phyloP scores from a whole-genome alignment of 2,888 invertebrate genomes.

The Xylota segnis region DNA sequence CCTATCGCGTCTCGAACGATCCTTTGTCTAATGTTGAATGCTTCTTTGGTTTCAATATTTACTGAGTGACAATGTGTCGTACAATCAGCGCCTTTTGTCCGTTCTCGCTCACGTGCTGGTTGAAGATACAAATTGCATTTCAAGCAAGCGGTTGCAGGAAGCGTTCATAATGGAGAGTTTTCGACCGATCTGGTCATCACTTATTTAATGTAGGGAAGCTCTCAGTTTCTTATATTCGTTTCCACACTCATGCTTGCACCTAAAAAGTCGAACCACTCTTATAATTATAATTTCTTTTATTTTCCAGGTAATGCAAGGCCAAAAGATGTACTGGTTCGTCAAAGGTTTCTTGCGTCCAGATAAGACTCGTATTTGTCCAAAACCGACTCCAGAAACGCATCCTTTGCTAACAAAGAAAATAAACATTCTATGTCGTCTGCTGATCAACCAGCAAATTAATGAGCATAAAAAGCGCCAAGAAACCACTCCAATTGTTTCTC shows the following conservation, averaged over 20 bases:
- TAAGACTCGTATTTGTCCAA: slow-evolving; percentile 81
- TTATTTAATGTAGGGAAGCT: no score
- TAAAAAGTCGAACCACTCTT: neutral
- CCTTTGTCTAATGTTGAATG: no score
- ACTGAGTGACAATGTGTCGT: no score
- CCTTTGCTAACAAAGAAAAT: slow-evolving; percentile 83
- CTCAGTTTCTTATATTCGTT: no score
- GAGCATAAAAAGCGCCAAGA: slow-evolving; percentile 77
- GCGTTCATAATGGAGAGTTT: no score
- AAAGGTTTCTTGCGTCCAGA: slow-evolving; percentile 81
- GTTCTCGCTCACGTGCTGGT: no score
- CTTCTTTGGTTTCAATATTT: no score
- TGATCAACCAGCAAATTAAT: slow-evolving; percentile 82
- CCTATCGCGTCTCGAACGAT: no score
- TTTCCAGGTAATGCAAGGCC: slow-evolving; percentile 81
- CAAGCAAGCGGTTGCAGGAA: no score
- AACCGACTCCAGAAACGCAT: slow-evolving; percentile 83
- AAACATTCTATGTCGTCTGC: slow-evolving; percentile 81
- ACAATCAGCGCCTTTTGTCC: no score
- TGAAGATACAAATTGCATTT: no score
- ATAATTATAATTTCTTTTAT: neutral
- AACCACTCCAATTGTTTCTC: neutral
- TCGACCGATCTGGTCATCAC: no score
- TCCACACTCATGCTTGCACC: neutral
- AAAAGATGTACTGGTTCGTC: slow-evolving; percentile 81